Base-by-base conservation (phyloP, 2,888 invertebrate species). In the Synanthedon vespiformis region DNA sequence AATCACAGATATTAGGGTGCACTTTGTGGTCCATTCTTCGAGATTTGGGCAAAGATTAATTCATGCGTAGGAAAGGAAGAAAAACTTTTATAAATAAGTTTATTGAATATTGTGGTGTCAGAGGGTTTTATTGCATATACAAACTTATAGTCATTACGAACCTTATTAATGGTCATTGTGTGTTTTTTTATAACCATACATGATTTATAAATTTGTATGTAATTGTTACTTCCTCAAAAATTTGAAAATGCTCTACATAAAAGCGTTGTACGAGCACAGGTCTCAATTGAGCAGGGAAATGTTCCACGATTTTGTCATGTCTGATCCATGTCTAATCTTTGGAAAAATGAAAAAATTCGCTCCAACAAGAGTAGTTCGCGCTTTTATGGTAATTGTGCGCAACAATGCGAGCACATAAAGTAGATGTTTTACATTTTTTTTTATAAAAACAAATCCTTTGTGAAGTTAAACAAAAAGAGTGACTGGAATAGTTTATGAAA, bases 381-480 rank as follows among this genome's bases (percentile, higher is more conserved):
- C 64, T 67, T 68, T 74, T 66, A 72, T 70, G 67, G 66, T 70
- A 75, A 74, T 74, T 69, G 69, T 72, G 67, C 63, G 63, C 56
- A 67, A 65, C 60, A 58, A 59, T 57, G 55, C 59, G 56, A 56
- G 58, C 63, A 60, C 63, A 62, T 58, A 56, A 56, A 61, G 57
- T 68, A 66, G 57, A 63, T 66, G 70, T 53, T 63, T 60, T 55
- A 56, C 56, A 54, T 65, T 64, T 58, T 58, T 34, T 54, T 48
- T 1, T 44, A 44, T 41, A n/a, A 41, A 44, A 44, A 44, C 44
- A 44, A 44, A 44, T 13, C 44, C 44, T 44, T 44, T 44, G 44
- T 44, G 44, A n/a, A 14, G 34, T 34, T 34, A 41, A 41, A 41
- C 41, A 13, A 13, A 41, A 14, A 52, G 40, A n/a, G 18, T 49